Base-by-base conservation (phyloP, 2,888 invertebrate genomes). In the Malthinus flaveolus region DNA sequence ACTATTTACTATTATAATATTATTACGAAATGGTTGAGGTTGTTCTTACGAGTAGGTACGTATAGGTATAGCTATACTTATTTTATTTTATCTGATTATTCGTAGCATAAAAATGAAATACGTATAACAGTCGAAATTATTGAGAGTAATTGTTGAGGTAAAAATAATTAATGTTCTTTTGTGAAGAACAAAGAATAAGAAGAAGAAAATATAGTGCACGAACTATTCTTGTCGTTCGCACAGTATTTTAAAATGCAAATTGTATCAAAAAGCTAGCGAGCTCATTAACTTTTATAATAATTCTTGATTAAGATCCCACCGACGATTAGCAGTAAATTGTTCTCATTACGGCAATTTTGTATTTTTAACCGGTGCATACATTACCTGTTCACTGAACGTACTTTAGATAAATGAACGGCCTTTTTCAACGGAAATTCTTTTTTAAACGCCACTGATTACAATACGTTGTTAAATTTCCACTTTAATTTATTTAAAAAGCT, bases 321-420 rank as follows among this genome's bases (percentile, higher is more conserved):
- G 74, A 75, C 77, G 79, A 79, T 79, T 79, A 79, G 78, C 78
- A 77, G 77, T 79, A 79, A 79, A 79, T 78, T 79, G 79, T 79
- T 79, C 79, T 79, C 78, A 79, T 79, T 79, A 79, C 72, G 70
- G 78, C 79, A 79, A 79, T 79, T 79, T 79, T 79, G 79, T 79
- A 78, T 78, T 79, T 79, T 78, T 77, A 79, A 78, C 76, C 74
- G 77, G 74, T 75, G 78, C 75, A 79, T 79, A 78, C 68, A 79
- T 79, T 79, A 77, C 73, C 70, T 75, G 77, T 73, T 78, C 77
- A 76, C 67, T 76, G 77, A 76, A 73, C 75, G 74, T 73, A 73
- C 74, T 75, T 74, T 72, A 75, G 75, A 77, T 76, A 76, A 75
- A 75, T 68, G 73, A 72, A 73, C 69, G 66, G 69, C 66, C 68